phyloP scores from a whole-genome alignment of 2,888 invertebrate genomes.

The Nycteola revayana region DNA sequence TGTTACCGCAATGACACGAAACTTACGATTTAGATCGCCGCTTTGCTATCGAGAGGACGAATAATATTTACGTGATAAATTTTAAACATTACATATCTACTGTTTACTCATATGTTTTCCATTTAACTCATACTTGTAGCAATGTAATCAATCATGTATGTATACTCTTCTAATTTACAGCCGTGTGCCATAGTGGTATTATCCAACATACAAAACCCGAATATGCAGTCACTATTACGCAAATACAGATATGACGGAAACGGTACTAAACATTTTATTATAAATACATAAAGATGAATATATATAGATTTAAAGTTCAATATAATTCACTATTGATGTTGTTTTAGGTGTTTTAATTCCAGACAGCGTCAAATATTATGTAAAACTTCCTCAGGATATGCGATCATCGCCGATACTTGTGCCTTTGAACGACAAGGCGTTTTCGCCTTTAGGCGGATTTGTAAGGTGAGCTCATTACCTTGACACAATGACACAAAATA shows the following conservation, averaged over 20 bases:
- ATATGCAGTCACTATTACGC: slow-evolving; percentile 62
- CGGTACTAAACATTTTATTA: slow-evolving; percentile 44
- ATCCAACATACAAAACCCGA: slow-evolving; percentile 61
- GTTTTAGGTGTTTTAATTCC: slow-evolving; percentile 64
- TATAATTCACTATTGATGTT: too few relatives aligned
- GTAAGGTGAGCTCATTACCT: slow-evolving; percentile 49
- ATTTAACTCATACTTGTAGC: too few relatives aligned
- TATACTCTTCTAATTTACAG: slow-evolving; percentile 42
- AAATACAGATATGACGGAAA: slow-evolving; percentile 70
- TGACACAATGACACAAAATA: background rate
- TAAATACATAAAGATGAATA: slow-evolving; percentile 2
- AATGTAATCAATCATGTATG: too few relatives aligned
- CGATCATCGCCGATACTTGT: slow-evolving; percentile 50
- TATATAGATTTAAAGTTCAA: background rate
- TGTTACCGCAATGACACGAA: too few relatives aligned
- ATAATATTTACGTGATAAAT: too few relatives aligned
- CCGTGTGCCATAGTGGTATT: slow-evolving; percentile 65
- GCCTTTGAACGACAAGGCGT: slow-evolving; percentile 64
- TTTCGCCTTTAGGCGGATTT: slow-evolving; percentile 69
- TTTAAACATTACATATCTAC: too few relatives aligned
- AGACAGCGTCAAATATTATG: slow-evolving; percentile 68
- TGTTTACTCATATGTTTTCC: too few relatives aligned
- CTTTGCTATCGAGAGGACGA: too few relatives aligned
- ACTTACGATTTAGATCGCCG: too few relatives aligned
- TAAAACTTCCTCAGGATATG: slow-evolving; percentile 59